A percentile compares a stretch with the other conserved stretches of the same genome.
phyloP scores from a whole-genome alignment of 2,113 vertebrate genomes.

The Aptenodytes patagonicus region DNA sequence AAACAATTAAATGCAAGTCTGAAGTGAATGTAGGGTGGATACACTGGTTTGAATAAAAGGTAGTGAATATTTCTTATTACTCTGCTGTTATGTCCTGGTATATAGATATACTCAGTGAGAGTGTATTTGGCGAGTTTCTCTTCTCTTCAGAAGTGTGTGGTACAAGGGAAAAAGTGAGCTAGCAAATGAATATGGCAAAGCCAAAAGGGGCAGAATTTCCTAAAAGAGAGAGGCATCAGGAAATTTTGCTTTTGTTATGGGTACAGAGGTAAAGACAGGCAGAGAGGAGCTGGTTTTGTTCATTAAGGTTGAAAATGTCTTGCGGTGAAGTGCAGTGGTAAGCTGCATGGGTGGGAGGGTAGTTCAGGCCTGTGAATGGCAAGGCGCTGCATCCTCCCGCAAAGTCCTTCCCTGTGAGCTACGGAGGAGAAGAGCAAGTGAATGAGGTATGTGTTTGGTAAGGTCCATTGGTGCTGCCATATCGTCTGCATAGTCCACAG shows the following conservation, averaged over 20 bases:
- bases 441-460: not conserved
- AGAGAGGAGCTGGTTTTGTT: not conserved
- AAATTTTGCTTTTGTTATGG: not conserved
- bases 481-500: not conserved
- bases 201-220: not conserved
- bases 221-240: not conserved
- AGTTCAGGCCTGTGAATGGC: not conserved
- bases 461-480: not conserved
- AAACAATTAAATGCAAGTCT: not conserved
- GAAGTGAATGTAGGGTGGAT: not conserved
- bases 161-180: not conserved
- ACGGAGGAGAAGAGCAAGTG: fast-evolving
- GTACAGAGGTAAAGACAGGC: not conserved
- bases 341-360: not conserved
- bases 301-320: not conserved
- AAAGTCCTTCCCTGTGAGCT: not conserved
- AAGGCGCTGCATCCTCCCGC: not conserved
- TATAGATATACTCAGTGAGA: not conserved
- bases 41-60: not conserved
- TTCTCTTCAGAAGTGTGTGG: not conserved
- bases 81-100: not conserved
- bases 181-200: not conserved
- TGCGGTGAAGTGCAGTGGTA: not conserved
- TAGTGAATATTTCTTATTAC: not conserved
- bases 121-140: not conserved